Base-by-base conservation (phyloP, 2,888 invertebrate genomes). In the Sinotaia quadrata region DNA sequence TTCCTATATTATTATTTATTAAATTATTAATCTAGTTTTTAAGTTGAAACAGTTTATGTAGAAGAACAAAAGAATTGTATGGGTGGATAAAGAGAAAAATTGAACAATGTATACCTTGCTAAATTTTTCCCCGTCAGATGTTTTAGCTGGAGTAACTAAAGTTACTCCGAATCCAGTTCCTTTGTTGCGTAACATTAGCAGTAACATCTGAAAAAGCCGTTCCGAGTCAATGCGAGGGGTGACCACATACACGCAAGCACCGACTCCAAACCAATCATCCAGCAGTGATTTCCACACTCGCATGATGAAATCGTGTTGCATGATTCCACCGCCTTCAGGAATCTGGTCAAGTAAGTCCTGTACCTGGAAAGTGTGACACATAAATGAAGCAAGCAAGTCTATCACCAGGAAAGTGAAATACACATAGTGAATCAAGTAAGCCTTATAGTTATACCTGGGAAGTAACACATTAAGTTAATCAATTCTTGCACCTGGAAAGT, bases 201-300 rank as follows among this genome's bases (percentile, higher is more conserved):
- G 69, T 68, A 82, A 80, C 21, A 84, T 75, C 47, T 81, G 80
- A 62, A 84, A 80, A 21, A 85, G 73, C n/a, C 85, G 74, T 57
- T 84, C 84, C 33, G 83, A 82, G 67, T 85, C 85, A n/a, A 85
- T 84, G 12, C 78, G 71, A 4, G 85, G 84, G 2, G 85, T 84
- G 24, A 84, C 85, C 12, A 85, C 77, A 60, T 78, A 83, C 5
- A 85, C 76, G 12, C 75, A 73, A n/a, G 83, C 83, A 12, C 85
- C 84, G 54, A 82, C 81, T 0, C 84, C 82, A 54, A 83, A 80
- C 85, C 85, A 85, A 68, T 83, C 82, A 62, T 85, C 84, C 4
- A 84, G 76, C 54, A 85, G 67, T 34, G 79, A 78, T 69, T 84
- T 84, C 85, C 85, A 85, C 54, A 84, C 70, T 47, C 80, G 78